phyloP scores from a whole-genome alignment of 2,797 vertebrate genomes.

The Lagocephalus sceleratus region DNA sequence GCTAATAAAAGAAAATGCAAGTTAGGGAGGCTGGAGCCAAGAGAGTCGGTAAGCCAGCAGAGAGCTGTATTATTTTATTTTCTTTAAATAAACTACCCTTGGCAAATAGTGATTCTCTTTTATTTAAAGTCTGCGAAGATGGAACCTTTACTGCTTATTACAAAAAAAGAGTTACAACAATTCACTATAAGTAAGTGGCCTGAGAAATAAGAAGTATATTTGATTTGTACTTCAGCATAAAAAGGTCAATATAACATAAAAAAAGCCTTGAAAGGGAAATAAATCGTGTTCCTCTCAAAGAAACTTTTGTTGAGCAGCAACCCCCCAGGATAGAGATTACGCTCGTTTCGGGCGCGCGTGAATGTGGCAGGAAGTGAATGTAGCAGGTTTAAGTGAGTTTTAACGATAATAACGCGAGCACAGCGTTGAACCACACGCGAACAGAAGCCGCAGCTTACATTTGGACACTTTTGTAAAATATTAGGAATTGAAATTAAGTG shows the following conservation, averaged over 20 bases:
- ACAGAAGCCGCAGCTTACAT: no score
- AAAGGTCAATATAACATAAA: background rate
- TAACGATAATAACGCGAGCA: no score
- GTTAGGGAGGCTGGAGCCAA: slow-evolving; percentile 31
- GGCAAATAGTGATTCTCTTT: slow-evolving; percentile 67
- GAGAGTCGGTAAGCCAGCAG: slow-evolving; percentile 43
- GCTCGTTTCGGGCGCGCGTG: no score
- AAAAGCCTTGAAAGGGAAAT: background rate
- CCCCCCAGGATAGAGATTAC: no score
- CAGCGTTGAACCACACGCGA: no score
- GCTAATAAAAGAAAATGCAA: slow-evolving; percentile 6
- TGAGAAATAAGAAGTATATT: slow-evolving; percentile 33
- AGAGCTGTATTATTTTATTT: slow-evolving; percentile 1
- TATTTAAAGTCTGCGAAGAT: slow-evolving; percentile 56
- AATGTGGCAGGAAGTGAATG: no score
- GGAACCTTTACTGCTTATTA: slow-evolving; percentile 46
- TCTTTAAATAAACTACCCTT: slow-evolving; percentile 62
- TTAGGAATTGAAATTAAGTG: no score
- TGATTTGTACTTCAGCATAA: background rate
- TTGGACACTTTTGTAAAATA: no score
- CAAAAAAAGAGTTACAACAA: slow-evolving; percentile 29
- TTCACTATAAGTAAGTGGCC: slow-evolving; percentile 34
- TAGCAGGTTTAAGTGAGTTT: no score
- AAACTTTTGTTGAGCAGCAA: no score
- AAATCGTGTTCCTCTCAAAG: no score